Conservation (phyloP, 2,888 invertebrate species). For the Eucriotettix oculatus region DNA sequence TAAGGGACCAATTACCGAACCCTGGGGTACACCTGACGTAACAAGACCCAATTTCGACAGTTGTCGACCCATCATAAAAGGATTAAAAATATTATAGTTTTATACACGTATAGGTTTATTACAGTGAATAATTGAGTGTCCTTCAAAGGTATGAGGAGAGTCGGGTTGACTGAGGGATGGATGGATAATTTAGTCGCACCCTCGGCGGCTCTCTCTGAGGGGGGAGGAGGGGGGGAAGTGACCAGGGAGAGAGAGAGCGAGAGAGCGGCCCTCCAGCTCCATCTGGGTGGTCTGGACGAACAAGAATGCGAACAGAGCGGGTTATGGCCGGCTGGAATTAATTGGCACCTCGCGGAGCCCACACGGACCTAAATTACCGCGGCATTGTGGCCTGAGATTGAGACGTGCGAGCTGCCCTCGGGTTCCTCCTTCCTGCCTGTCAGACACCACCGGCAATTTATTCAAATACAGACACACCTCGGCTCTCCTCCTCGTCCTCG, state of each 20-base stretch:
- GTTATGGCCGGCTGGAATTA: not conserved
- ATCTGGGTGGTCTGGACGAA: not conserved
- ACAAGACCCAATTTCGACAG: no score
- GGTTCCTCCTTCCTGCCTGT: not conserved
- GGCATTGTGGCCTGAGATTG: not conserved
- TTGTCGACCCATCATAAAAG: no score
- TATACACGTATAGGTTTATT: no score
- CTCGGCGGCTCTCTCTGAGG: not conserved
- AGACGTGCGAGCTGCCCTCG: not conserved
- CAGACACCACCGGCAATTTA: not conserved
- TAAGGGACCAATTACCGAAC: no score
- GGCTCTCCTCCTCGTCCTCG: no score
- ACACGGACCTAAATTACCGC: not conserved
- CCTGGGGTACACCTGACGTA: no score
- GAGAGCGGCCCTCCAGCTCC: not conserved
- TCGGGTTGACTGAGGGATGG: no score
- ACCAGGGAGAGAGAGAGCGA: not conserved
- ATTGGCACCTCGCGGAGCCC: not conserved
- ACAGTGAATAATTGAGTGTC: no score
- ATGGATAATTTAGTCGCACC: no score
- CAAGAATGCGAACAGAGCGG: not conserved
- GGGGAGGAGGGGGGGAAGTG: not conserved
- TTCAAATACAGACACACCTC: not conserved
- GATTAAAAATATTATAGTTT: no score
- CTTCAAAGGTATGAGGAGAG: no score